These are phyloP conservation scores for Jaculus jaculus DNA, from an alignment of 2,113 vertebrate species.

Conservation along the genomic window DNA sequence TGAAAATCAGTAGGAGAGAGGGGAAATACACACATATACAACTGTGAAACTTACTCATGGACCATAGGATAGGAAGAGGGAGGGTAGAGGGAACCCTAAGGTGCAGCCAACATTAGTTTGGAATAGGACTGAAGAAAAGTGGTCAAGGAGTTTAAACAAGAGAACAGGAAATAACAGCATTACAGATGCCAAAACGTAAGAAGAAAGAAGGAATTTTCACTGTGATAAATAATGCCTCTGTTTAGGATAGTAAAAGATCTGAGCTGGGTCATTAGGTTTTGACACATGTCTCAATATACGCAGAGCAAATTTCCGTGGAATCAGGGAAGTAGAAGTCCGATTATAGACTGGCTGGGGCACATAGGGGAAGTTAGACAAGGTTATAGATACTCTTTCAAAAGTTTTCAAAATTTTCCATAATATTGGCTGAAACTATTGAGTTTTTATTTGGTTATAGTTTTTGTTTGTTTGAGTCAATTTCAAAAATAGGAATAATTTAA, in stretches of 20 bases:
- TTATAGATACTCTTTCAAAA: background rate
- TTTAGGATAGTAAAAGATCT: background rate
- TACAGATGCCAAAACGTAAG: background rate
- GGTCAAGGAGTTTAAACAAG: background rate
- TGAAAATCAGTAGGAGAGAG: background rate
- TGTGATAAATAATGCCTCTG: background rate
- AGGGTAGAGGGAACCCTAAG: background rate
- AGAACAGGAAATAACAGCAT: background rate
- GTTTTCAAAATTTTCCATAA: background rate
- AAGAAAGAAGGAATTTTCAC: background rate
- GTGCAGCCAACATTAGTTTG: background rate
- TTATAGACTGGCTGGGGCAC: background rate
- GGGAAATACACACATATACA: background rate
- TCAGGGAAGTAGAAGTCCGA: background rate
- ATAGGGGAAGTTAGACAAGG: background rate
- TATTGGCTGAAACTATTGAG: background rate
- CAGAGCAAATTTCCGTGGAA: background rate
- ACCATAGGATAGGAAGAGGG: background rate
- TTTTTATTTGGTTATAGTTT: constrained; percentile 33
- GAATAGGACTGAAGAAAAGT: background rate
- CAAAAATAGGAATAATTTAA: background rate
- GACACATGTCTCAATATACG: background rate
- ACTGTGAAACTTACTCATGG: background rate
- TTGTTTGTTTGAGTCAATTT: constrained; percentile 6
- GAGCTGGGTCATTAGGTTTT: background rate